phyloP scores from a whole-genome alignment of 2,888 invertebrate species.

The Lasioglossum morio region DNA sequence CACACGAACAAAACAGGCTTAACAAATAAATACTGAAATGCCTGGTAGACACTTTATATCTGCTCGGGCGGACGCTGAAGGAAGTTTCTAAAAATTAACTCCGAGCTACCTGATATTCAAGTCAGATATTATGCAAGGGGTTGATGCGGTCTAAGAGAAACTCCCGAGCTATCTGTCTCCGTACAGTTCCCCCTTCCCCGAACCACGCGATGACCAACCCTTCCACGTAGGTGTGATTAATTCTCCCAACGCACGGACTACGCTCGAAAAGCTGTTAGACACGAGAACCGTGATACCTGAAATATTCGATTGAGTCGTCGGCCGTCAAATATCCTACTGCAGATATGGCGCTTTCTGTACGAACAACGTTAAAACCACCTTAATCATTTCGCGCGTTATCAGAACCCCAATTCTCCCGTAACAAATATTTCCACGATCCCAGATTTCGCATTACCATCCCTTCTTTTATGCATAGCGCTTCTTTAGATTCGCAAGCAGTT shows the following conservation, averaged over 20 bases:
- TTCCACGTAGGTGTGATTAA: slow-evolving; percentile 63
- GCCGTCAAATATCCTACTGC: slow-evolving; percentile 42
- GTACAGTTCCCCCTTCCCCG: slow-evolving; percentile 27
- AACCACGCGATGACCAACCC: slow-evolving; percentile 50
- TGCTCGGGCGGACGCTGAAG: slow-evolving; percentile 1
- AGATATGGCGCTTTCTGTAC: background rate
- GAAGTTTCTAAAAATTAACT: slow-evolving; percentile 32
- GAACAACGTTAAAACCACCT: background rate
- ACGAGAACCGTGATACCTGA: slow-evolving; percentile 56
- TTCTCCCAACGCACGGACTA: slow-evolving; percentile 57
- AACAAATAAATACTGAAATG: slow-evolving; percentile 6
- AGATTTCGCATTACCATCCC: background rate
- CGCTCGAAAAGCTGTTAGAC: slow-evolving; percentile 57
- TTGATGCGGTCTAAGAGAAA: slow-evolving; percentile 48
- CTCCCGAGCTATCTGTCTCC: slow-evolving; percentile 54
- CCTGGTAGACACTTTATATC: background rate
- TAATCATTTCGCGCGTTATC: background rate
- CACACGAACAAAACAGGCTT: background rate
- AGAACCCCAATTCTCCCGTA: background rate
- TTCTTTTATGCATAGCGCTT: background rate
- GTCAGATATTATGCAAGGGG: slow-evolving; percentile 50
- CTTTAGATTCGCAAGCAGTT: background rate
- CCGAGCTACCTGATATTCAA: slow-evolving; percentile 31
- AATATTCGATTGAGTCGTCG: slow-evolving; percentile 59
- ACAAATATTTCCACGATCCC: background rate